Evolutionary conservation across 2,113 vertebrate species (phyloP).

Genomic region (Myrmecobius fasciatus): DNA sequence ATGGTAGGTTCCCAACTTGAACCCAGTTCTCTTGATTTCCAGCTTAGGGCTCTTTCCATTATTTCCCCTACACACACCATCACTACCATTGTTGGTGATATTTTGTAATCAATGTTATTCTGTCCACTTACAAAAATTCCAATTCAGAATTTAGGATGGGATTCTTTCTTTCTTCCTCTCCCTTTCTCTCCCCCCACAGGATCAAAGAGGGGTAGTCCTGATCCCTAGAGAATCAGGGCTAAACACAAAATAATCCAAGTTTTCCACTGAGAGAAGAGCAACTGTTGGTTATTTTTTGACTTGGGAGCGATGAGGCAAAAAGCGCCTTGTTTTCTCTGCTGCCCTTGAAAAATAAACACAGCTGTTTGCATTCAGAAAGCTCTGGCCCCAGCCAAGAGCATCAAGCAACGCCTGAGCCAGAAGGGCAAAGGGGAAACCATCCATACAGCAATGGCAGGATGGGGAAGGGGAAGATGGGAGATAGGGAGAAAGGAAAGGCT

Average conservation of each 20-base stretch:
- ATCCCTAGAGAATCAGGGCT: neutral
- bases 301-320: conserved; percentile 7
- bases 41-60: neutral
- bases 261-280: conserved; percentile 50
- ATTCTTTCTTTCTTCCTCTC: neutral
- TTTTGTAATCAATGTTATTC: neutral
- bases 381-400: conserved; percentile 38
- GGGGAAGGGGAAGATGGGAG: conserved; percentile 12
- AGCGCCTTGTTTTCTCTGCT: neutral
- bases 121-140: neutral
- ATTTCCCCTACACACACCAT: too few relatives aligned
- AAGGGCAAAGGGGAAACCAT: conserved; percentile 12
- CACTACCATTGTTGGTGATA: neutral
- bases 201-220: conserved; percentile 32
- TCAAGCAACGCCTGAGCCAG: neutral
- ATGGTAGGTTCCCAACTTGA: neutral
- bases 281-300: neutral
- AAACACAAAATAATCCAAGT: neutral
- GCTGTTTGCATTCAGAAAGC: conserved; percentile 19
- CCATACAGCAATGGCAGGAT: conserved; percentile 14
- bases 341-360: conserved; percentile 64
- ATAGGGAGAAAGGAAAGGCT: neutral
- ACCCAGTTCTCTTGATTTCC: neutral
- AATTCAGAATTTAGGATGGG: conserved; percentile 36
- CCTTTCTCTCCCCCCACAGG: conserved; percentile 37